Evolutionary conservation across 2,888 invertebrate species (phyloP).

Genomic region (Saturnia japonica): DNA sequence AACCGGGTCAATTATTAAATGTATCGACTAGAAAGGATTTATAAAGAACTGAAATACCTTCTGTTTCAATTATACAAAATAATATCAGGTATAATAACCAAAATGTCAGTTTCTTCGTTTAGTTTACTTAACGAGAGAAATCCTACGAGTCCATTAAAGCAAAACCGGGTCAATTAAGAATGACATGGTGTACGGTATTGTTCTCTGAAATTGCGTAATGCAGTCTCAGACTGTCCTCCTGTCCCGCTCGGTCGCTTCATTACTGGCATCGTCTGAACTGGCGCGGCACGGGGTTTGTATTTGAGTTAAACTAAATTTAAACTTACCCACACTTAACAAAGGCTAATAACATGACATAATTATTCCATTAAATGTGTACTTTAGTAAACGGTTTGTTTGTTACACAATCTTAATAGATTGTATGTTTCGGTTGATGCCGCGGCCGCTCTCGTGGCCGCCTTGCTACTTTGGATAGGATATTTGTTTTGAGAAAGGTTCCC

Average conservation of each 20-base stretch:
- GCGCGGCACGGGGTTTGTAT: not conserved
- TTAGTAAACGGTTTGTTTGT: not conserved
- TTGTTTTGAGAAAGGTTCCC: not conserved
- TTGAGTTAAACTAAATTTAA: not conserved
- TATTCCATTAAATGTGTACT: not conserved
- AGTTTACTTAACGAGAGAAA: not conserved
- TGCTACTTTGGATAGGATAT: not conserved
- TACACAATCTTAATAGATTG: not conserved
- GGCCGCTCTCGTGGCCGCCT: no score
- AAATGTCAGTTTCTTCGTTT: not conserved
- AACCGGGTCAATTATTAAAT: not conserved
- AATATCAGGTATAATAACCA: not conserved
- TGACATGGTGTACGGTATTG: slow-evolving; percentile 5
- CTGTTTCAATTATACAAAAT: no score
- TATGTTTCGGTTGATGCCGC: not conserved
- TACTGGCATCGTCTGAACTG: not conserved
- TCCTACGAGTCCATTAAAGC: slow-evolving; percentile 4
- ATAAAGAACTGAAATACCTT: no score
- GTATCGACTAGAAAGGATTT: no score
- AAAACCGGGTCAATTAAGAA: slow-evolving; percentile 2
- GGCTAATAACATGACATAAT: not conserved
- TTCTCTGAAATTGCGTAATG: slow-evolving; percentile 6
- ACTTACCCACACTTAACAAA: not conserved
- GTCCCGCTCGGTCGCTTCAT: not conserved
- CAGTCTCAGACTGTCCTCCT: not conserved